Evolutionary conservation across 2,113 vertebrate genomes (phyloP).

Genomic region (Lepus americanus): DNA sequence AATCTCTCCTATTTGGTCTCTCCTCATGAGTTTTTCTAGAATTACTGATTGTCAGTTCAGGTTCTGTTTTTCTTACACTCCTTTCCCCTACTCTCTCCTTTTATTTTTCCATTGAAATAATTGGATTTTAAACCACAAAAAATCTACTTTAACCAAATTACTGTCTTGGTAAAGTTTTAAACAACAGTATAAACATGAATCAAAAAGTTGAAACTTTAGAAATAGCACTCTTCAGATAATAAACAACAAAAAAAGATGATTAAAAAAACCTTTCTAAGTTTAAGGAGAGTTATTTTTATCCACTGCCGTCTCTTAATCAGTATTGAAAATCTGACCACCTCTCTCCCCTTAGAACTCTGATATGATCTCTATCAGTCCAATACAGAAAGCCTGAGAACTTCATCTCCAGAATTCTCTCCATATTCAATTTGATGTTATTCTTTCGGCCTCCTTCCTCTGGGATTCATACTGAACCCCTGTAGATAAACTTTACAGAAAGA

Average conservation of each 20-base stretch:
- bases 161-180: slow-evolving; percentile 24
- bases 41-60: slow-evolving; percentile 79
- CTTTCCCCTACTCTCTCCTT: slow-evolving; percentile 29
- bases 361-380: background rate
- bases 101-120: slow-evolving; percentile 63
- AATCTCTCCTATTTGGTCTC: slow-evolving; percentile 83
- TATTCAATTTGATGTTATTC: background rate
- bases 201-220: background rate
- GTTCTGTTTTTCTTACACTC: slow-evolving; percentile 79
- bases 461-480: background rate
- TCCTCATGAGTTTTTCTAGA: slow-evolving; percentile 82
- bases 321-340: background rate
- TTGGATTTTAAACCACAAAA: slow-evolving; percentile 56
- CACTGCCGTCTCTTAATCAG: background rate
- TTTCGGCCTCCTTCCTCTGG: background rate
- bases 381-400: background rate
- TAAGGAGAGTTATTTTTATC: slow-evolving; percentile 21
- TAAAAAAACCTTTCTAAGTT: background rate
- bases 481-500: background rate
- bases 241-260: background rate
- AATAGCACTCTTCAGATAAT: slow-evolving; percentile 3
- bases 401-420: background rate
- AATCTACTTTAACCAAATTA: slow-evolving; percentile 41
- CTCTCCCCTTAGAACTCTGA: background rate
- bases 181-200: background rate